Conservation (phyloP, 2,113 vertebrate genomes). For the Grammomys surdaster region DNA sequence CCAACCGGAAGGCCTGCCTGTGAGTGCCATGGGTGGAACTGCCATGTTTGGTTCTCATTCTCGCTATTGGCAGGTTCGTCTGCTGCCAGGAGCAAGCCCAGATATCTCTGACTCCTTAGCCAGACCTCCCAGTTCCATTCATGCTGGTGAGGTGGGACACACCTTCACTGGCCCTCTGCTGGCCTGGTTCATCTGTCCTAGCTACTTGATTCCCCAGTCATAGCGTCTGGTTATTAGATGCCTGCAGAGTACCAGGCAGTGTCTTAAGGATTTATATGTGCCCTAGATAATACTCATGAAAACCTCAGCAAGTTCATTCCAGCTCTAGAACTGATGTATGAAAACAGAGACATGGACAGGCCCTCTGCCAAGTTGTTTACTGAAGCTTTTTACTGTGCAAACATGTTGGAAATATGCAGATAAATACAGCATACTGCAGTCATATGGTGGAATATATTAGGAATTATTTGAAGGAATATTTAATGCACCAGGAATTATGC, state of each 20-base stretch:
- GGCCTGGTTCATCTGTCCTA: background rate
- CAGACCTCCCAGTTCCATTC: background rate
- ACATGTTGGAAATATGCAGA: background rate
- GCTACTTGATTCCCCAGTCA: background rate
- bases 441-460: background rate
- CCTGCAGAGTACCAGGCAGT: background rate
- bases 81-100: background rate
- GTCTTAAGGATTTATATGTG: background rate
- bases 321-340: slow-evolving; percentile 17
- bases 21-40: fast-evolving
- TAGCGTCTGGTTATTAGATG: background rate
- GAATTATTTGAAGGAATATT: slow-evolving; percentile 27
- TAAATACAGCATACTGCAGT: background rate
- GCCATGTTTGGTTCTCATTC: background rate
- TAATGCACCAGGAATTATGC: slow-evolving; percentile 10
- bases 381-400: background rate
- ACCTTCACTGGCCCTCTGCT: background rate
- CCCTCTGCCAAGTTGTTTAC: background rate
- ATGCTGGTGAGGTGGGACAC: fast-evolving
- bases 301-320: background rate
- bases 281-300: background rate
- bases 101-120: background rate
- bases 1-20: fast-evolving
- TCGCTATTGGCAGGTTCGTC: background rate
- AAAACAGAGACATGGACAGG: background rate